A percentile compares a stretch with the other conserved stretches of the same genome.
Conservation (phyloP, 2,888 invertebrate genomes). For the Stenoptilia bipunctidactyla region DNA sequence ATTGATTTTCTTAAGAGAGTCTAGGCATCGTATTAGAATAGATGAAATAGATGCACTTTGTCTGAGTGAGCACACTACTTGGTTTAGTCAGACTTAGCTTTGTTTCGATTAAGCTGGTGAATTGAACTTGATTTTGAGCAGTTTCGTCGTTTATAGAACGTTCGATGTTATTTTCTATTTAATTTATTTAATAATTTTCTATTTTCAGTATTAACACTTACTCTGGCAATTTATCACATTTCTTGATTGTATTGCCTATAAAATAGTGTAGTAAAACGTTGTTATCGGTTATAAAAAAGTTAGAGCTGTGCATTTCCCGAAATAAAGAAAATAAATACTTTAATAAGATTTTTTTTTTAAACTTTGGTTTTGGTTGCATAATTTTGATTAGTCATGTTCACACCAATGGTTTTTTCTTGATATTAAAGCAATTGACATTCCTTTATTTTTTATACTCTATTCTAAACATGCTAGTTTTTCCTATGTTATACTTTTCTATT, state of each 20-base stretch:
- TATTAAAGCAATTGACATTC: too few relatives aligned
- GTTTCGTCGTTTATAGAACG: too few relatives aligned
- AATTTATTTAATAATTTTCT: too few relatives aligned
- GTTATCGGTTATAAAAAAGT: conserved; percentile 59
- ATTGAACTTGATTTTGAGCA: too few relatives aligned
- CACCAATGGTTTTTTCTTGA: too few relatives aligned
- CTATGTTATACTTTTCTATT: too few relatives aligned
- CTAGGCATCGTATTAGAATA: conserved; percentile 61
- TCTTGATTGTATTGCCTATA: conserved; percentile 31
- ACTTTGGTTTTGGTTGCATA: conserved; percentile 5
- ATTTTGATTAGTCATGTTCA: conserved; percentile 6
- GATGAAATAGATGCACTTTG: conserved; percentile 55
- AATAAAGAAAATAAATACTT: neutral
- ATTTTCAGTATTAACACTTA: conserved; percentile 17
- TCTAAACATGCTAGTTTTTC: too few relatives aligned
- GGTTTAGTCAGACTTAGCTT: neutral
- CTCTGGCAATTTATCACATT: conserved; percentile 21
- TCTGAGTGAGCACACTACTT: conserved; percentile 15
- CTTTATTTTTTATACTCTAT: too few relatives aligned
- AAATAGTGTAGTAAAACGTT: conserved; percentile 45
- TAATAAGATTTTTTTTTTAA: too few relatives aligned
- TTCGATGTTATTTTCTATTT: too few relatives aligned
- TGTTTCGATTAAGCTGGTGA: too few relatives aligned
- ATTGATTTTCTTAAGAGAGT: conserved; percentile 70
- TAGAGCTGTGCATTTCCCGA: too few relatives aligned